These are phyloP conservation scores for Caranx melampygus DNA, from an alignment of 2,113 vertebrate species.

Conservation along the genomic window DNA sequence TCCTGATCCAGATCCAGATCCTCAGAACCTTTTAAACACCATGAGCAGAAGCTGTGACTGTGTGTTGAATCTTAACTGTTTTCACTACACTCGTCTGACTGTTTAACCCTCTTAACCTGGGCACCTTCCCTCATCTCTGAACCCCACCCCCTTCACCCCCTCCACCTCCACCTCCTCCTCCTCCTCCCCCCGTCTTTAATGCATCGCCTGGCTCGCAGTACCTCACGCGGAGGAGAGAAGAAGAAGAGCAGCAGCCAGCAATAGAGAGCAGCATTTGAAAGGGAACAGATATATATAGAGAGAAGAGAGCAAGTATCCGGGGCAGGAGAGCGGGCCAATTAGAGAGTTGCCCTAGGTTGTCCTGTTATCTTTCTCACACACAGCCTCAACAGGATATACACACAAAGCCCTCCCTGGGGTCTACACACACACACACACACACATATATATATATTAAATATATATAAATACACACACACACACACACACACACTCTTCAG, in stretches of 20 bases:
- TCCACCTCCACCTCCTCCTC: neutral
- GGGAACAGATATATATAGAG: constrained; percentile 46
- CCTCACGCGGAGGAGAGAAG: constrained; percentile 17
- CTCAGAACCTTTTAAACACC: no score
- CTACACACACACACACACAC: constrained; percentile 31
- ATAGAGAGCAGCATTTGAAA: constrained; percentile 35
- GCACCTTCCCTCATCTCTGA: constrained; percentile 32
- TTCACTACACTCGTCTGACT: neutral
- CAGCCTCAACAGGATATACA: constrained; percentile 62
- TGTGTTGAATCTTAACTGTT: constrained; percentile 14
- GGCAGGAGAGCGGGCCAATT: constrained; percentile 73
- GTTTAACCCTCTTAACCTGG: constrained; percentile 53
- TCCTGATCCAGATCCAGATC: no score
- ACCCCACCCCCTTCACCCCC: neutral
- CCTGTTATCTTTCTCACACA: constrained; percentile 73
- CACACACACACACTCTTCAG: constrained; percentile 13
- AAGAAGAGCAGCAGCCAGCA: neutral
- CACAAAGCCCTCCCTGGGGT: constrained; percentile 57
- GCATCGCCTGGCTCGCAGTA: neutral
- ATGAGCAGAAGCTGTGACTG: neutral
- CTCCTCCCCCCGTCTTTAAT: constrained; percentile 3
- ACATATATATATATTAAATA: constrained; percentile 21
- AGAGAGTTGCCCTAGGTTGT: constrained; percentile 69
- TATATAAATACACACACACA: constrained; percentile 12
- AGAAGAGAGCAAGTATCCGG: constrained; percentile 52